Conservation (phyloP, 2,888 invertebrate species). For the Leptogaster cylindrica region DNA sequence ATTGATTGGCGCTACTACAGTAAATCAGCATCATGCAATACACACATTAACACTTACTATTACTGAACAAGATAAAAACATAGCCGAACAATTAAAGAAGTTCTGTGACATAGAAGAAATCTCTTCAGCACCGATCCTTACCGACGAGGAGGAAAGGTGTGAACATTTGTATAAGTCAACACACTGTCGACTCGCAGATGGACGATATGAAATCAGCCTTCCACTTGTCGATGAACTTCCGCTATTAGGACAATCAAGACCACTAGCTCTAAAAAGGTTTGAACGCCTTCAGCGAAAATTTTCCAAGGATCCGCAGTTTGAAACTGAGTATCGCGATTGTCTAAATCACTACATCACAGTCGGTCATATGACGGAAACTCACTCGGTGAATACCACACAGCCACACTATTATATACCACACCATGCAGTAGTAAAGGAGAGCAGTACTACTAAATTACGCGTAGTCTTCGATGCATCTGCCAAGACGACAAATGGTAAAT, state of each 20-base stretch:
- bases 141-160: neutral
- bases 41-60: neutral
- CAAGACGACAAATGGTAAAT: no score
- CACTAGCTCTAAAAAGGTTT: neutral
- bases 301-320: no score
- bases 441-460: no score
- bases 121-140: neutral
- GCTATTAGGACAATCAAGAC: neutral
- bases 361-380: no score
- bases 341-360: no score
- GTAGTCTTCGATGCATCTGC: no score
- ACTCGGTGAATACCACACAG: no score
- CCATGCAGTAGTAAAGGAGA: no score
- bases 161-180: neutral
- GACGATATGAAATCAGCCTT: neutral
- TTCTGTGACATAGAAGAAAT: neutral
- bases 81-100: neutral
- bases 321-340: no score
- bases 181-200: neutral
- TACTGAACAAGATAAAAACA: neutral
- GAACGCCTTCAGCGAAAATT: no score
- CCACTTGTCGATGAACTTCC: neutral
- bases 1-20: neutral
- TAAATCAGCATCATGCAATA: neutral
- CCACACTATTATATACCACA: no score